Evolutionary conservation across 2,113 vertebrate genomes (phyloP), one percentile per base, ranked within the genome.

Genomic region (Regulus satrapa): DNA sequence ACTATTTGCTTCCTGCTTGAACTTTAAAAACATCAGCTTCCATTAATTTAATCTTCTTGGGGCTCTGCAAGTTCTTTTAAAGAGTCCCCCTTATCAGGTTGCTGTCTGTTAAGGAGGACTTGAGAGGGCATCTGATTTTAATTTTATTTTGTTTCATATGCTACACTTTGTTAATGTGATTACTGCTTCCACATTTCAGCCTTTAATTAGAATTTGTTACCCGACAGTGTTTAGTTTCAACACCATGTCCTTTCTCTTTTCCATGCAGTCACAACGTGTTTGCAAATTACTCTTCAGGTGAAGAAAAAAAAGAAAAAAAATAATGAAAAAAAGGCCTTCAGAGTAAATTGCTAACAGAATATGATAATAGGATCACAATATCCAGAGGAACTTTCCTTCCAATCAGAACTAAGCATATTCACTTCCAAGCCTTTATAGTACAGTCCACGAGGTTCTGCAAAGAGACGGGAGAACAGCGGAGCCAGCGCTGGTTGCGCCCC

Each of bases 301-400:
- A 14, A 68, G 80, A 79, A 55, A 49, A 49, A 36, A 67, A 25
- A 4, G 6, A 69, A 83, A 31, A 25, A 32, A 18, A n/a, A n/a
- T n/a, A n/a, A 36, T 19, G 14, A 51, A 25, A 28, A n/a, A n/a
- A n/a, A n/a, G n/a, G n/a, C 15, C 23, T 64, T 54, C 43, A 36
- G 34, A 86, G 26, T 40, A 88, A 83, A 80, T 20, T 62, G 75
- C 29, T 88, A 80, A 58, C 43, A 85, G 81, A 88, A 54, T 14
- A 88, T 58, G 80, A 78, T 52, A 85, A 81, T 49, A 79, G 62
- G 34, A 92, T 46, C 23, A 48, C 36, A 94, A 80, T 51, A 91
- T 79, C 51, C 23, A 77, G 51, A 80, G 45, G 59, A 76, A 74
- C 85, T 76, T 88, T 88, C 41, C 17, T 72, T 85, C 45, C 52